A percentile compares a stretch with the other conserved stretches of the same genome.
These are phyloP conservation scores for Synaphobranchus kaupii DNA, from an alignment of 2,797 vertebrate species.

Conservation along the genomic window DNA sequence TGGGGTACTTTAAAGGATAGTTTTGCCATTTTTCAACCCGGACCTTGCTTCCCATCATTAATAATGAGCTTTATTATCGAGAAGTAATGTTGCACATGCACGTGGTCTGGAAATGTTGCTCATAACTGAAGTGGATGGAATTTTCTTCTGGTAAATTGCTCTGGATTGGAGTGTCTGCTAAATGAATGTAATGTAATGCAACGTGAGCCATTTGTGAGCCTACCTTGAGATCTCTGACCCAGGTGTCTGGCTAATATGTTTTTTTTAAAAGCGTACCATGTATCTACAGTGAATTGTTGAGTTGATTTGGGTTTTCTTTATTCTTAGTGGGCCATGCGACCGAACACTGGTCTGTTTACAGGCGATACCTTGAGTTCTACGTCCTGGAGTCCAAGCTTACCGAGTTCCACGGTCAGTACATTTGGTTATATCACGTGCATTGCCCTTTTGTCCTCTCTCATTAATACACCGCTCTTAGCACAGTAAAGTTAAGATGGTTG, in stretches of 20 bases:
- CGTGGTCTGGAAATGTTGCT: no score
- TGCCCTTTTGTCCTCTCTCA: background rate
- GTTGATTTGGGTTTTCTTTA: background rate
- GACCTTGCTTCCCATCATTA: no score
- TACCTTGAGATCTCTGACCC: no score
- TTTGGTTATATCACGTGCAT: background rate
- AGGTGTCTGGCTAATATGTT: background rate
- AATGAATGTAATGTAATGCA: no score
- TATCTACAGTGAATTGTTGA: background rate
- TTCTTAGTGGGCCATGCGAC: constrained; percentile 81
- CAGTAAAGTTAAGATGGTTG: background rate
- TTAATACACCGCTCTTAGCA: background rate
- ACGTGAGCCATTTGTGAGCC: no score
- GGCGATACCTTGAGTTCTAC: constrained; percentile 93
- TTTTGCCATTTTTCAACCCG: no score
- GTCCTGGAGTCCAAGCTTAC: constrained; percentile 96
- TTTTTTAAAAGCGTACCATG: background rate
- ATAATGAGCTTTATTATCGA: no score
- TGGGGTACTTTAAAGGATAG: no score
- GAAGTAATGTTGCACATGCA: no score
- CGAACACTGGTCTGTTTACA: constrained; percentile 86
- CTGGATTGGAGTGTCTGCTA: no score
- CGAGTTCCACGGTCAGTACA: constrained; percentile 90
- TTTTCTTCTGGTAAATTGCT: no score
- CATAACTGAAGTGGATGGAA: no score